Conservation (phyloP, 2,888 invertebrate genomes). For the Eutolmus rufibarbis region DNA sequence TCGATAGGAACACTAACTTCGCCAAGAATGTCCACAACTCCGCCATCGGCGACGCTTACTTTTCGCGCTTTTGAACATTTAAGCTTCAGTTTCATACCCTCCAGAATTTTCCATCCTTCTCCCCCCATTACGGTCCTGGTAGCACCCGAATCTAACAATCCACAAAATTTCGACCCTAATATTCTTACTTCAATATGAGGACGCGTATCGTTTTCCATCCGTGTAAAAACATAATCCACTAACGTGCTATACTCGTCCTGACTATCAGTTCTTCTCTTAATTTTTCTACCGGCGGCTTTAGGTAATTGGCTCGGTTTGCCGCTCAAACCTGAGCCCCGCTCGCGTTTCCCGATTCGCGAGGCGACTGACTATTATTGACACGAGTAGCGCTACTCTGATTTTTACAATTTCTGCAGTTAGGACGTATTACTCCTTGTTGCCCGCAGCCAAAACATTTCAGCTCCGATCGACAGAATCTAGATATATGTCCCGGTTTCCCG, state of each 20-base stretch:
- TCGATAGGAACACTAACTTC: neutral
- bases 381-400: too few relatives aligned
- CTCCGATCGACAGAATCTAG: neutral
- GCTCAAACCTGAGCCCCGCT: neutral
- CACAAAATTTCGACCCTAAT: neutral
- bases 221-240: neutral
- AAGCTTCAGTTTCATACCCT: neutral
- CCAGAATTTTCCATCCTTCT: neutral
- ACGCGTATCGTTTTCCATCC: neutral
- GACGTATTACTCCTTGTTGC: neutral
- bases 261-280: too few relatives aligned
- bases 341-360: neutral
- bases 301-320: too few relatives aligned
- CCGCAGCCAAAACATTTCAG: neutral
- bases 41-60: neutral
- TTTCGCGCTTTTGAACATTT: too few relatives aligned
- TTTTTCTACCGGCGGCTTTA: too few relatives aligned
- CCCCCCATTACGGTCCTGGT: neutral
- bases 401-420: neutral
- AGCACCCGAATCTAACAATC: neutral
- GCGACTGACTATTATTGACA: too few relatives aligned
- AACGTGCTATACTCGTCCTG: neutral
- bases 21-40: neutral
- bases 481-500: neutral
- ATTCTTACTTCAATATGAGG: neutral